Evolutionary conservation across 2,888 invertebrate species (phyloP).

Genomic region (Dasysyrphus tricinctus): DNA sequence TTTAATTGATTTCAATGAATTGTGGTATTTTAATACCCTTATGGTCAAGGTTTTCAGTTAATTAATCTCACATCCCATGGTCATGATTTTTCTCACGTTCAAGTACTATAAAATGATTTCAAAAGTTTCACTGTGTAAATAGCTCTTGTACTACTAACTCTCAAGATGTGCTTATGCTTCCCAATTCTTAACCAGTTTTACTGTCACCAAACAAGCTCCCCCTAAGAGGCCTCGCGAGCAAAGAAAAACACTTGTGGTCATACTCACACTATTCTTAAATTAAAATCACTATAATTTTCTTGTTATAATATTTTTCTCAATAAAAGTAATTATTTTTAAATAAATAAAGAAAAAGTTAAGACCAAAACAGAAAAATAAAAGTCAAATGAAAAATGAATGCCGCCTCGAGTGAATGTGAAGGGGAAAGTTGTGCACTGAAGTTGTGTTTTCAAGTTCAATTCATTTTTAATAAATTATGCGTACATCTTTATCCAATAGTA

Average conservation of each 20-base stretch:
- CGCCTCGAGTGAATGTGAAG: constrained; percentile 53
- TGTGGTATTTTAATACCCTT: too few relatives aligned
- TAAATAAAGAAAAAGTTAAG: neutral
- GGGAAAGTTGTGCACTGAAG: constrained; percentile 64
- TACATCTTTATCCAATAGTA: constrained; percentile 3
- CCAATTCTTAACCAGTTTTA: too few relatives aligned
- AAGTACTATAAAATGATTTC: too few relatives aligned
- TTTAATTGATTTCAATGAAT: too few relatives aligned
- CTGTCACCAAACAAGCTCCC: too few relatives aligned
- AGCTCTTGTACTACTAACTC: too few relatives aligned
- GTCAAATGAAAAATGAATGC: constrained; percentile 49
- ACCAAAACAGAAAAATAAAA: neutral
- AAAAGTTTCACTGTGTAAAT: too few relatives aligned
- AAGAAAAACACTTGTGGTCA: neutral
- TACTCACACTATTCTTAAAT: neutral
- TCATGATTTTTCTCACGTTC: too few relatives aligned
- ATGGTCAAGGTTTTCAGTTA: too few relatives aligned
- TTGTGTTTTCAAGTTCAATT: constrained; percentile 59
- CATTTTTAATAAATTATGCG: constrained; percentile 49
- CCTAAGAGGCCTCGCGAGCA: neutral
- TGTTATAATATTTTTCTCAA: neutral
- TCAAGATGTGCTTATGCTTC: too few relatives aligned
- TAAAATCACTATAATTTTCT: neutral
- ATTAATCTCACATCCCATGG: too few relatives aligned
- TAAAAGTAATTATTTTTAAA: neutral